Percentiles rank a stretch among this genome's conserved stretches.
These are phyloP conservation scores for Myiagra hebetior DNA, from an alignment of 2,113 vertebrate genomes.

Conservation along the genomic window DNA sequence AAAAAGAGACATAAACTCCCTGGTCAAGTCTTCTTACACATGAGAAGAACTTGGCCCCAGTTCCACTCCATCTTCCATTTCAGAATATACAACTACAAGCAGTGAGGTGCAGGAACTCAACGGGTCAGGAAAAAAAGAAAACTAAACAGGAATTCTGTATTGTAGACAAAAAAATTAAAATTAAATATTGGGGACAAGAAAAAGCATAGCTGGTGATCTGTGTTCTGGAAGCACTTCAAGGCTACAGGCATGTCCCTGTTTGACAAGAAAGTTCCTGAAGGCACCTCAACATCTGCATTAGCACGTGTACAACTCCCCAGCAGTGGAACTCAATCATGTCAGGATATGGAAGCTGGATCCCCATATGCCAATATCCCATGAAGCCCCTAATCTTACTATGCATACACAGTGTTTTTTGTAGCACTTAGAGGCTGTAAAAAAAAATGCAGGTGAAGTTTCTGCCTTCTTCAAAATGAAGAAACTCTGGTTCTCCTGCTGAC, in stretches of 20 bases:
- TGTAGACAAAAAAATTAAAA: background rate
- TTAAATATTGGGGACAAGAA: background rate
- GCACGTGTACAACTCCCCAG: accelerated
- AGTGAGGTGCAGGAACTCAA: background rate
- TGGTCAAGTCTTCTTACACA: background rate
- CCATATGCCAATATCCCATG: background rate
- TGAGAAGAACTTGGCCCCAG: background rate
- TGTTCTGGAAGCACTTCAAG: background rate
- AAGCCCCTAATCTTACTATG: background rate
- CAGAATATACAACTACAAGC: background rate
- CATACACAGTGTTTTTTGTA: background rate
- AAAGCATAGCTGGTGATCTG: background rate
- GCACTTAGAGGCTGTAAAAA: background rate
- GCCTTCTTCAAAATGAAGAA: background rate
- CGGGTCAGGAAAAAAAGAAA: background rate
- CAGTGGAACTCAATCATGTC: background rate
- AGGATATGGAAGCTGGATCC: background rate
- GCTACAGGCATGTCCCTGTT: background rate
- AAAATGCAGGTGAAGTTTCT: background rate
- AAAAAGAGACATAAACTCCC: background rate
- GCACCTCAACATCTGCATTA: background rate
- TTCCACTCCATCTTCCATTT: background rate
- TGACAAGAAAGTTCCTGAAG: background rate
- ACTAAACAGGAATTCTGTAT: background rate
- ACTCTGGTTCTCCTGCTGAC: background rate